Percentiles rank a stretch among this genome's conserved stretches.
phyloP scores from a whole-genome alignment of 2,113 vertebrate species.

The Telmatochromis sp. region DNA sequence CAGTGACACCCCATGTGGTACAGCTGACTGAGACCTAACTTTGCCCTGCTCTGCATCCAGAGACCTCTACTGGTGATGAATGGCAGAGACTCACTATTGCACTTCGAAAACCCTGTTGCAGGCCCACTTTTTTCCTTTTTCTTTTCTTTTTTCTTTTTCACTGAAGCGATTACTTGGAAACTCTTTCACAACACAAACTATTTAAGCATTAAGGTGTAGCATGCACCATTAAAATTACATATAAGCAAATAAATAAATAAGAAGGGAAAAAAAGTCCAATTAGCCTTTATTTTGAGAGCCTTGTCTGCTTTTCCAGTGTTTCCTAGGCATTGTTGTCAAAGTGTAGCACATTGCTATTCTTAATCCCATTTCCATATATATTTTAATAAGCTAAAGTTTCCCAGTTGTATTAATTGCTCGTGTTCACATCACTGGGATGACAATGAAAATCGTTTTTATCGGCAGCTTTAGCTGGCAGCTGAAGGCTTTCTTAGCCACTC shows the following conservation, averaged over 20 bases:
- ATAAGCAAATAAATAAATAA: not conserved
- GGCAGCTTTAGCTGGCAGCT: not conserved
- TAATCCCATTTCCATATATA: not conserved
- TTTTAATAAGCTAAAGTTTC: not conserved
- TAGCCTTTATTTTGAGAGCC: not conserved
- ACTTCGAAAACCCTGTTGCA: not conserved
- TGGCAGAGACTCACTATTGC: not conserved
- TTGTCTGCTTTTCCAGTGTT: not conserved
- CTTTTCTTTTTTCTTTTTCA: not conserved
- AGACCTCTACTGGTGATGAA: constrained; percentile 47
- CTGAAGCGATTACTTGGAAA: not conserved
- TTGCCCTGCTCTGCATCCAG: constrained; percentile 11
- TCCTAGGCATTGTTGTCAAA: not conserved
- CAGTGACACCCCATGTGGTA: constrained; percentile 29
- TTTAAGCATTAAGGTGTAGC: not conserved
- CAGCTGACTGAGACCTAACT: constrained; percentile 9
- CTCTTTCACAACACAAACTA: not conserved
- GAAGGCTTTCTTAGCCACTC: not conserved
- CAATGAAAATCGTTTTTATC: not conserved
- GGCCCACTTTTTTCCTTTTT: not conserved
- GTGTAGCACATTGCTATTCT: not conserved
- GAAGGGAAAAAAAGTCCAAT: not conserved
- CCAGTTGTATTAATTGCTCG: not conserved
- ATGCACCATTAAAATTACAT: not conserved
- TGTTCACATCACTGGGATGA: not conserved